Evolutionary conservation across 2,888 invertebrate species (phyloP), one percentile per base, ranked within the genome.

Genomic region (Troides aeacus): DNA sequence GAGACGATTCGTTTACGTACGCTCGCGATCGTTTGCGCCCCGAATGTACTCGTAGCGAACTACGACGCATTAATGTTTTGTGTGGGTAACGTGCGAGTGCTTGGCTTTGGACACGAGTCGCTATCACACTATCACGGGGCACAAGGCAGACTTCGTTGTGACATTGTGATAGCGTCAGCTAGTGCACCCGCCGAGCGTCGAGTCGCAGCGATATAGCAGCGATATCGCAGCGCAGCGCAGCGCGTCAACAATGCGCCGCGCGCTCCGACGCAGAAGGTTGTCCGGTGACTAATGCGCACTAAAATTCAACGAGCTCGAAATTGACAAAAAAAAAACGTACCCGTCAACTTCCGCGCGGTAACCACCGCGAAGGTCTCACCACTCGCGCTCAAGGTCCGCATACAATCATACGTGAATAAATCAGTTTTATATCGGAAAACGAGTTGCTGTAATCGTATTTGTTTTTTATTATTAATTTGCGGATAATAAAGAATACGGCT

Each of bases 321-420:
- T 89, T 89, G 86, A 88, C 90, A 90, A 92, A 92, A 50, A 42
- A 42, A 85, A 88, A 90, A 86, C 81, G 80, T 85, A 85, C 84
- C 85, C 85, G 88, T 81, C 89, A 83, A 91, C 90, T 92, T 92
- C 92, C 92, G 92, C 92, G 90, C 92, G 86, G 92, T 92, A 91
- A 92, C 92, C 82, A 85, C 84, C 89, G 89, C 87, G 91, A 92
- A 92, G 92, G 92, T 90, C 92, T 91, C 87, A 84, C 86, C 85
- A 83, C 84, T 82, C 84, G 84, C 81, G 86, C 89, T 91, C 92
- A 92, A 92, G 92, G 92, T 92, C 89, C 85, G 87, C 85, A 87
- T 87, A 92, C 89, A 90, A 88, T 90, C 90, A 88, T 90, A 90
- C 87, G 84, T 87, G 86, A 87, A 89, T 90, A 89, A 89, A 90